phyloP scores from a whole-genome alignment of 2,797 vertebrate species.

The Oreonectes daqikongensis region DNA sequence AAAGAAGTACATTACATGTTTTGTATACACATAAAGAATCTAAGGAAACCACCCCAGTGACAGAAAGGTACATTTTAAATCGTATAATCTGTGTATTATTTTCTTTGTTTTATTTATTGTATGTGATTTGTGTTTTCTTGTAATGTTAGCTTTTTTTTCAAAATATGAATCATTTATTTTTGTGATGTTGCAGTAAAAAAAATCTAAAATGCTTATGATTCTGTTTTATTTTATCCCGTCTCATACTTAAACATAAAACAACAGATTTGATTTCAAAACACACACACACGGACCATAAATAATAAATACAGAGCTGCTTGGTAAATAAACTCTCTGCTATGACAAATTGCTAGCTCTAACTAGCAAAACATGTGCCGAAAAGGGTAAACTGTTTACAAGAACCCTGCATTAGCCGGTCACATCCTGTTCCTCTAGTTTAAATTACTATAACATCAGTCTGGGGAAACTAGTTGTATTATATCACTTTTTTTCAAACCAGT shows the following conservation, averaged over 20 bases:
- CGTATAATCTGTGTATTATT: too few relatives aligned
- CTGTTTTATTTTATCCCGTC: neutral
- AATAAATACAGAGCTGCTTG: slow-evolving; percentile 48
- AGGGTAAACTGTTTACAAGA: slow-evolving; percentile 64
- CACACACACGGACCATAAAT: slow-evolving; percentile 23
- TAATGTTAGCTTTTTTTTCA: neutral
- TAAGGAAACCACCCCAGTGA: too few relatives aligned
- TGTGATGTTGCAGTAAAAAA: too few relatives aligned
- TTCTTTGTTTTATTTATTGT: too few relatives aligned
- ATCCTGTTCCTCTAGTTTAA: slow-evolving; percentile 23
- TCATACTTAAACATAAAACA: neutral
- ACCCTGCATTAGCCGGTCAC: slow-evolving; percentile 41
- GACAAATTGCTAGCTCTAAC: slow-evolving; percentile 58
- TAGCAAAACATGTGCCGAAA: slow-evolving; percentile 54
- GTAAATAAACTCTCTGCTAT: slow-evolving; percentile 59
- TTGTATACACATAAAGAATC: too few relatives aligned
- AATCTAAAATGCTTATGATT: neutral
- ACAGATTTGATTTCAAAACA: neutral
- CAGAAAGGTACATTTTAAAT: too few relatives aligned
- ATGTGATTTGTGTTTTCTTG: too few relatives aligned
- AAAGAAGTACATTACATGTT: too few relatives aligned
- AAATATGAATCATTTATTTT: slow-evolving; percentile 23
- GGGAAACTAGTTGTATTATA: slow-evolving; percentile 26
- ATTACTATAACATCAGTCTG: slow-evolving; percentile 6
- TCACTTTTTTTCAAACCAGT: slow-evolving; percentile 6